Evolutionary conservation across 2,113 vertebrate genomes (phyloP).

Genomic region (Patagioenas fasciata): DNA sequence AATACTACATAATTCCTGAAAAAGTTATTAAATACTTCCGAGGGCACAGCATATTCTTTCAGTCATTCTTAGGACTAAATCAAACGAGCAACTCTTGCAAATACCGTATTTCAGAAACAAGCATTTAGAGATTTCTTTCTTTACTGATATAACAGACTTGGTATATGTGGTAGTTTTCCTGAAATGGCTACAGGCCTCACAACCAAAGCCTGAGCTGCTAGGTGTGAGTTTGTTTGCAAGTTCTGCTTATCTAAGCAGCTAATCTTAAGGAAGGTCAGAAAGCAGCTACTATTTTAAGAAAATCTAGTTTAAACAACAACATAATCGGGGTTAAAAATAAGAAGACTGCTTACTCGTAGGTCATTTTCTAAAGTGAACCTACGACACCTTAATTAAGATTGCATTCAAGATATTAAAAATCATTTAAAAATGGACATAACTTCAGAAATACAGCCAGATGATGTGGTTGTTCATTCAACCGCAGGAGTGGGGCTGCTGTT

Average conservation of each 20-base stretch:
- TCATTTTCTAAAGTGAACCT: neutral
- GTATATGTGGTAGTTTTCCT: neutral
- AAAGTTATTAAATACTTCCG: neutral
- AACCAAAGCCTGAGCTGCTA: neutral
- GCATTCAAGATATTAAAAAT: neutral
- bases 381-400: neutral
- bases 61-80: neutral
- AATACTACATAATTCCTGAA: neutral
- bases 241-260: constrained; percentile 63
- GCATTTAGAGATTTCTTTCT: neutral
- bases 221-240: constrained; percentile 32
- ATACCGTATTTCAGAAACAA: neutral
- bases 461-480: neutral
- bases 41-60: neutral
- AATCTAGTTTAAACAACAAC: constrained; percentile 46
- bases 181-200: neutral
- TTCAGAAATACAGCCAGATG: neutral
- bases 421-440: neutral
- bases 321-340: constrained; percentile 53
- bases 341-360: neutral
- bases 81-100: neutral
- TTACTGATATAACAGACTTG: neutral
- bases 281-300: constrained; percentile 61
- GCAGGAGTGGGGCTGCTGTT: neutral
- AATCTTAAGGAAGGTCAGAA: constrained; percentile 56